Conservation (phyloP, 2,888 invertebrate species). For the Amphimallon solstitiale region DNA sequence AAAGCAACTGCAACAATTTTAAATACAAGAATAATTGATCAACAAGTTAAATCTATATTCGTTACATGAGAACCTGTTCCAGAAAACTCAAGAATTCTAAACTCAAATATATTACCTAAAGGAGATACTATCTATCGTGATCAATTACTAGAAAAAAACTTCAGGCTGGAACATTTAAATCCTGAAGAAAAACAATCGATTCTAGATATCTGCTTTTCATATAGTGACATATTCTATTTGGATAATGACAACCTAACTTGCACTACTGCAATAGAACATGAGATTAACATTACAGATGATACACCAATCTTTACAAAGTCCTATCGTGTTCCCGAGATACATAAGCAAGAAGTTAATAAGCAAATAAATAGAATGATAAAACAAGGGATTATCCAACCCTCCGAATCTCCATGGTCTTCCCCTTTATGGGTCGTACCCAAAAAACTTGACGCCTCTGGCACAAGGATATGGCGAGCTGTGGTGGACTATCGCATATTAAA, state of each 20-base stretch:
- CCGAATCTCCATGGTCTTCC: slow-evolving; percentile 44
- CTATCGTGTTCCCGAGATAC: slow-evolving; percentile 55
- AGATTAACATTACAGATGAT: slow-evolving; percentile 50
- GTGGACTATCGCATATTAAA: slow-evolving; percentile 58
- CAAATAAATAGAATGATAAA: slow-evolving; percentile 50
- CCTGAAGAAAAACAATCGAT: slow-evolving; percentile 44
- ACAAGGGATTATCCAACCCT: slow-evolving; percentile 48
- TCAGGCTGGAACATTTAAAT: slow-evolving; percentile 42
- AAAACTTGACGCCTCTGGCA: slow-evolving; percentile 49
- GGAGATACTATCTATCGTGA: not conserved
- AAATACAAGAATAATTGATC: slow-evolving; percentile 1
- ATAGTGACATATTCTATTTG: slow-evolving; percentile 47
- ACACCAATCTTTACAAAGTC: slow-evolving; percentile 53
- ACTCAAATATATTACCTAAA: not conserved
- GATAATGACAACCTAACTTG: slow-evolving; percentile 46
- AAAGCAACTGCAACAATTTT: not conserved
- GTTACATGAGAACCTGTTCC: not conserved
- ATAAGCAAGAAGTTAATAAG: slow-evolving; percentile 44
- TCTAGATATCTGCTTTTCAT: slow-evolving; percentile 40
- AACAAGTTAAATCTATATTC: not conserved
- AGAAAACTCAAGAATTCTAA: not conserved
- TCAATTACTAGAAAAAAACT: not conserved
- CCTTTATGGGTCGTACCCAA: slow-evolving; percentile 54
- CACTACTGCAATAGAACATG: not conserved
- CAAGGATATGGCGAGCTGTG: slow-evolving; percentile 53